These are phyloP conservation scores for Lasiurus cinereus DNA, from an alignment of 2,113 vertebrate genomes.

Conservation along the genomic window DNA sequence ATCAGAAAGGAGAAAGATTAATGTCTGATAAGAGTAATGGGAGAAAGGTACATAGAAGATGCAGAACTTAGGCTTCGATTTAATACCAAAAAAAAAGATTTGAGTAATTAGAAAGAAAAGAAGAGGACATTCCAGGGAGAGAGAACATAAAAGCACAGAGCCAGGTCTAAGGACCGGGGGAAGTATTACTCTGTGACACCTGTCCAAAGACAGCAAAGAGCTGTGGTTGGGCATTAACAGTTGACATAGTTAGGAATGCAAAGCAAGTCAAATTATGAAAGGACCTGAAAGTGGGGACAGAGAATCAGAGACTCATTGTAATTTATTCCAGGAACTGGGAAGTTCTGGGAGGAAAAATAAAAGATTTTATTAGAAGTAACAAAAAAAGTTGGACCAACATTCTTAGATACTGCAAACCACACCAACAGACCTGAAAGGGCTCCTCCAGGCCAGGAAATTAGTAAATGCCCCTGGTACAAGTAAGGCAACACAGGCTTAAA, in stretches of 20 bases:
- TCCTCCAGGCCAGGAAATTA: slow-evolving; percentile 56
- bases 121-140: slow-evolving; percentile 6
- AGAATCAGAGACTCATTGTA: slow-evolving; percentile 32
- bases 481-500: not conserved
- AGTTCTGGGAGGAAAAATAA: slow-evolving; percentile 39
- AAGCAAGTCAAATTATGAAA: slow-evolving; percentile 32
- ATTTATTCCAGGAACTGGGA: slow-evolving; percentile 52
- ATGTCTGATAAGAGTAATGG: not conserved
- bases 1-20: not conserved
- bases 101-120: slow-evolving; percentile 29
- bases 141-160: not conserved
- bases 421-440: not conserved
- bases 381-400: slow-evolving; percentile 26
- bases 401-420: slow-evolving; percentile 42
- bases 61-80: not conserved
- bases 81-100: not conserved
- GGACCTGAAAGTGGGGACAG: slow-evolving; percentile 30
- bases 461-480: not conserved
- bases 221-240: not conserved
- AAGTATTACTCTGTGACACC: not conserved
- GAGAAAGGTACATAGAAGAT: not conserved
- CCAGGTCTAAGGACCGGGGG: not conserved
- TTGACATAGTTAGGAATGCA: not conserved
- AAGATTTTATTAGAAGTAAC: slow-evolving; percentile 56
- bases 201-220: not conserved